Base-by-base conservation (phyloP, 2,888 invertebrate genomes). In the Euclidia mi region DNA sequence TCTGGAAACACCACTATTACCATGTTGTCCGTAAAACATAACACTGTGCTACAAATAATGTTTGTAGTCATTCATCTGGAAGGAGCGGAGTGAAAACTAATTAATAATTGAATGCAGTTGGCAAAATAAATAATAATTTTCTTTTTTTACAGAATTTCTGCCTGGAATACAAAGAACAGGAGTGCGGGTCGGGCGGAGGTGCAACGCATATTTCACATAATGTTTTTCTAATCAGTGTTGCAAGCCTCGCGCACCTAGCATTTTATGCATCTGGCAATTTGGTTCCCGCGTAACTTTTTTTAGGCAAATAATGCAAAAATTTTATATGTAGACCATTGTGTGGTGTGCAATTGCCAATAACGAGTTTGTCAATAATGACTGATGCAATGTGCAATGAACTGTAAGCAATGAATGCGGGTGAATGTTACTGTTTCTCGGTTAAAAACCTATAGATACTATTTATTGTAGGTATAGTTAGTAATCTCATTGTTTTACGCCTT, bases 81-180 rank as follows among this genome's bases (percentile, higher is more conserved):
- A n/a, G n/a, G n/a, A n/a, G n/a, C n/a, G n/a, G n/a, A n/a, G n/a
- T n/a, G n/a, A n/a, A n/a, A n/a, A n/a, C n/a, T n/a, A n/a, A n/a
- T n/a, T n/a, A n/a, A n/a, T n/a, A n/a, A n/a, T n/a, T n/a, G n/a
- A n/a, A n/a, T n/a, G n/a, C n/a, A 25, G 20, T 25, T 25, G 20
- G 4, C 20, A 25, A 6, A 7, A 7, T 25, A 6, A 25, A 28
- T 18, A 7, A 14, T 15, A 32, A n/a, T 29, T 44, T 40, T 14
- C 79, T 76, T 65, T 50, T n/a, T 76, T 88, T 85, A 41, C 94
- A 94, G 94, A 92, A 85, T 75, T 94, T 91, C 79, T 94, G 94
- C 81, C 78, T 91, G 47, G 92, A 90, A 78, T 94, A 93, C 71
- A 87, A 90, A 12, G 90, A 87, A 1, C 87, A 89, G 52, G 94